Evolutionary conservation across 2,113 vertebrate species (phyloP).

Genomic region (Triplophysa tibetana): DNA sequence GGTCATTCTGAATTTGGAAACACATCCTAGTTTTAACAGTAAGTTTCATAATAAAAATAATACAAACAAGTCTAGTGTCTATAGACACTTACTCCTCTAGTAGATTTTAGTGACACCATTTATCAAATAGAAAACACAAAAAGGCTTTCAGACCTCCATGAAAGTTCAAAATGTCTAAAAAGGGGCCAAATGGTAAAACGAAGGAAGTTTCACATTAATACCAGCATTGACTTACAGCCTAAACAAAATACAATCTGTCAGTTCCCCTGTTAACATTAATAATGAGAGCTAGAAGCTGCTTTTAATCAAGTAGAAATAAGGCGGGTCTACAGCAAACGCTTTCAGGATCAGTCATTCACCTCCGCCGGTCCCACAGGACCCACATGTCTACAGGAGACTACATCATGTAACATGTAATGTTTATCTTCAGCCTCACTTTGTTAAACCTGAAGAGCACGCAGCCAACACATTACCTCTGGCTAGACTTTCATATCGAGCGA

Average conservation of each 20-base stretch:
- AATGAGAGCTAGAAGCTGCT: constrained; percentile 10
- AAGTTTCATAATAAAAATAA: too few species aligned
- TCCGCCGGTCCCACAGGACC: constrained; percentile 27
- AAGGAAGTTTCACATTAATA: constrained; percentile 7
- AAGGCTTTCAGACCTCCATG: not conserved
- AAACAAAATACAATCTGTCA: not conserved
- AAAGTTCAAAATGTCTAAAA: constrained; percentile 16
- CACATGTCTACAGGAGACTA: constrained; percentile 13
- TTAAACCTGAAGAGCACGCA: constrained; percentile 37
- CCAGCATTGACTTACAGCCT: constrained; percentile 21
- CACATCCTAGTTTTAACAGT: too few species aligned
- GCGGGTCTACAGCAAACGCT: constrained; percentile 10
- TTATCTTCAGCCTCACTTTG: constrained; percentile 32
- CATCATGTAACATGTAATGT: not conserved
- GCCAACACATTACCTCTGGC: constrained; percentile 22
- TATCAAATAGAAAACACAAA: not conserved
- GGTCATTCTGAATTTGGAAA: not conserved
- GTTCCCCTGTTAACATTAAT: not conserved
- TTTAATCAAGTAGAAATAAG: constrained; percentile 31
- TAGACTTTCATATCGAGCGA: constrained; percentile 28
- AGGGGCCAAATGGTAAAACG: not conserved
- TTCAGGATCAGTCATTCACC: constrained; percentile 15
- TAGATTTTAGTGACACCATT: too few species aligned
- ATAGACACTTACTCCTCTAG: too few species aligned
- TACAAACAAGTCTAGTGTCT: too few species aligned